These are phyloP conservation scores for Bos taurus DNA, from an alignment of 2,113 vertebrate species.

Conservation along the genomic window DNA sequence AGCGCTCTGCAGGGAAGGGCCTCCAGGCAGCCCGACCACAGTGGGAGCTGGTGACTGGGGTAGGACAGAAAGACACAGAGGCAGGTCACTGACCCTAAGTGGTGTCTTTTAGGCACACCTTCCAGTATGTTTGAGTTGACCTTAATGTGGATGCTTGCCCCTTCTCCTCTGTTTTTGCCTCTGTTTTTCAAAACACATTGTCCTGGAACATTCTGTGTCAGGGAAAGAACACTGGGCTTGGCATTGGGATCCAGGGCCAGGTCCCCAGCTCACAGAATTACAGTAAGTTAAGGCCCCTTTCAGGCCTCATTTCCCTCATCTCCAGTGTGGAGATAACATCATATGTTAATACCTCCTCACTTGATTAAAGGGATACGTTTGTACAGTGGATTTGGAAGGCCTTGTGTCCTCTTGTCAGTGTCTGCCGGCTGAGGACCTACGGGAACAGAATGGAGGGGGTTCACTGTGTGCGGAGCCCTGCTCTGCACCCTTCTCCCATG, in stretches of 20 bases:
- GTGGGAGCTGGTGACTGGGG: background rate
- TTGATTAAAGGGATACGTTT: background rate
- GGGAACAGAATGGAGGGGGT: background rate
- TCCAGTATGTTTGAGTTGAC: background rate
- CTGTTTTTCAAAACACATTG: constrained; percentile 8
- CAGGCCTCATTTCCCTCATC: background rate
- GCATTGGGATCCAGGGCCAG: background rate
- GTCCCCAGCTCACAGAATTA: background rate
- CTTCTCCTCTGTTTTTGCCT: background rate
- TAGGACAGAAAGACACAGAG: background rate
- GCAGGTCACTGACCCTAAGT: background rate
- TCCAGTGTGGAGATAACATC: background rate
- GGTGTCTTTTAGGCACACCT: background rate
- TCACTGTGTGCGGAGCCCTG: rapidly evolving
- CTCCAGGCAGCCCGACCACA: background rate
- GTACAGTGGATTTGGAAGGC: background rate
- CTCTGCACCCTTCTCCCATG: background rate
- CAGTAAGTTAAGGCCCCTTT: background rate
- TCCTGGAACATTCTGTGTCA: background rate
- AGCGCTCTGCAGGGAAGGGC: background rate
- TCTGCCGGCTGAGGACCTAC: background rate
- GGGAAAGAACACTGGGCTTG: background rate
- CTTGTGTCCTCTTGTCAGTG: background rate
- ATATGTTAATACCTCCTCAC: background rate
- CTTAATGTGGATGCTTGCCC: background rate